Evolutionary conservation across 2,113 vertebrate genomes (phyloP).

Genomic region (Silurus meridionalis): DNA sequence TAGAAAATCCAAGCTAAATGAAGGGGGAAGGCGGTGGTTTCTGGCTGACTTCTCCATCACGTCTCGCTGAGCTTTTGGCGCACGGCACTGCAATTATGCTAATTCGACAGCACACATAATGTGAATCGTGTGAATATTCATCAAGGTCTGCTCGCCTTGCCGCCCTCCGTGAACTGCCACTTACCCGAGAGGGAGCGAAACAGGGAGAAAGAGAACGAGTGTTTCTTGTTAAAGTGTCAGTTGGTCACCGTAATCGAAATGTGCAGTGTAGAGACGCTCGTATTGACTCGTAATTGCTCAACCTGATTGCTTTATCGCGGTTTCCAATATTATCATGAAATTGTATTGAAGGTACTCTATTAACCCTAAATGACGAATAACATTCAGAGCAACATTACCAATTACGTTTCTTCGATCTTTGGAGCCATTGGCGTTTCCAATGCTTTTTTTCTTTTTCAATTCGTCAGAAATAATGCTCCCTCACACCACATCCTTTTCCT

Average conservation of each 20-base stretch:
- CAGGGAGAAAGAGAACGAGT: neutral
- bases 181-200: slow-evolving; percentile 35
- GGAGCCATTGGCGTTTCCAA: neutral
- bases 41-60: slow-evolving; percentile 33
- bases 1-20: slow-evolving; percentile 10
- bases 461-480: neutral
- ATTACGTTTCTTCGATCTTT: neutral
- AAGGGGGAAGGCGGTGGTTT: slow-evolving; percentile 28
- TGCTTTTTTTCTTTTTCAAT: neutral
- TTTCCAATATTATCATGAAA: neutral
- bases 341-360: neutral
- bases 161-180: slow-evolving; percentile 33
- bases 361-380: neutral
- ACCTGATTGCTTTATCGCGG: neutral
- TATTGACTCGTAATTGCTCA: too few relatives aligned
- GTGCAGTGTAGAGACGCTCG: neutral
- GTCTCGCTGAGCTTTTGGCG: slow-evolving; percentile 46
- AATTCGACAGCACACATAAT: slow-evolving; percentile 45
- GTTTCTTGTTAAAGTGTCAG: slow-evolving; percentile 18
- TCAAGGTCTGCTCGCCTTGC: slow-evolving; percentile 35
- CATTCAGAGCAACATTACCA: neutral
- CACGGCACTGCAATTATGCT: slow-evolving; percentile 46
- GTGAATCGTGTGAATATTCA: slow-evolving; percentile 48
- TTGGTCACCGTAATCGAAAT: slow-evolving; percentile 16
- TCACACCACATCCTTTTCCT: neutral